Conservation (phyloP, 1,140 invertebrate genomes). For the Dinoponera quadriceps region DNA sequence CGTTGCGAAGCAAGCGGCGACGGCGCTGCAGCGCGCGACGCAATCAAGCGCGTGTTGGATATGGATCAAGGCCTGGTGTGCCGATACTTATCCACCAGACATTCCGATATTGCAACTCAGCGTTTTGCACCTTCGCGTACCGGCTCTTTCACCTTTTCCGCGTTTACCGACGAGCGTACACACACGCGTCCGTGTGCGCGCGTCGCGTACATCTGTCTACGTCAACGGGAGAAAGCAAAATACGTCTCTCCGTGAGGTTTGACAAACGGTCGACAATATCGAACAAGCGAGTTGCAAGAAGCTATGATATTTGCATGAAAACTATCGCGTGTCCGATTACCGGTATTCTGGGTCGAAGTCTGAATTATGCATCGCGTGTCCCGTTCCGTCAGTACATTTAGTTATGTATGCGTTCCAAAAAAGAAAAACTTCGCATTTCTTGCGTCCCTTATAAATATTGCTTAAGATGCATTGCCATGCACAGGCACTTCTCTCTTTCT, state of each 20-base stretch:
- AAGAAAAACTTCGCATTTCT: not conserved
- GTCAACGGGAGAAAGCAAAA: conserved; percentile 28
- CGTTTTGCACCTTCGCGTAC: conserved; percentile 62
- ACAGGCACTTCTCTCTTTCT: not conserved
- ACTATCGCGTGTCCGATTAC: conserved; percentile 70
- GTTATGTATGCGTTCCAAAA: not conserved
- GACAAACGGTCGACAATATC: conserved; percentile 47
- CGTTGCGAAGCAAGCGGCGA: not conserved
- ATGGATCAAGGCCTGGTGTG: conserved; percentile 79
- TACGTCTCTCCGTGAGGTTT: conserved; percentile 35
- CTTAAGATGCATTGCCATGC: conserved; percentile 4
- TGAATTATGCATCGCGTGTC: conserved; percentile 68
- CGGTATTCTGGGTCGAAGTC: conserved; percentile 63
- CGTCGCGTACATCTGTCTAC: not conserved
- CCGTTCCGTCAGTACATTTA: conserved; percentile 1
- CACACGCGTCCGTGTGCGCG: not conserved
- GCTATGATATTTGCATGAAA: conserved; percentile 65
- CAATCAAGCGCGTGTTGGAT: conserved; percentile 66
- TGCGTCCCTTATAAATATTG: not conserved
- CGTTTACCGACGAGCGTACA: conserved; percentile 47
- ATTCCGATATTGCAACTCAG: conserved; percentile 79
- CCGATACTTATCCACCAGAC: conserved; percentile 77
- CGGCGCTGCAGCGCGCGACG: not conserved
- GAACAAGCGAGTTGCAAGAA: not conserved
- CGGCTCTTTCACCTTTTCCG: conserved; percentile 62